phyloP scores from a whole-genome alignment of 2,113 vertebrate genomes.

The Embiotoca jacksoni region DNA sequence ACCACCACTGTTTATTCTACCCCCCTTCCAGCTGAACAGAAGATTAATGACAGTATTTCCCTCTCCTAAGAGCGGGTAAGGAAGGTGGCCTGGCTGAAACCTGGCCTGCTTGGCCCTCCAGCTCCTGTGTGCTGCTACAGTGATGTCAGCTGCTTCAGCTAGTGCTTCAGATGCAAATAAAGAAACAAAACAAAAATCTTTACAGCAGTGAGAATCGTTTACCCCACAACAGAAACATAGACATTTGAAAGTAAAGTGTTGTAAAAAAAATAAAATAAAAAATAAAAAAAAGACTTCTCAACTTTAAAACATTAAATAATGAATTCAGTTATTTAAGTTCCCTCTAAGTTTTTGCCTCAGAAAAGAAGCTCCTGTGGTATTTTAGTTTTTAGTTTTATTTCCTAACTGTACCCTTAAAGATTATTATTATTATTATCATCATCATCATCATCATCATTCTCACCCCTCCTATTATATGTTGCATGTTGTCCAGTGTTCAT shows the following conservation, averaged over 20 bases:
- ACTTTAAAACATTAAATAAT: background rate
- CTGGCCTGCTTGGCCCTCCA: constrained; percentile 69
- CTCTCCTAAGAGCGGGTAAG: constrained; percentile 84
- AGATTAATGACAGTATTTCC: constrained; percentile 84
- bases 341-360: background rate
- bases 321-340: background rate
- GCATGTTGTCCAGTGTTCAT: constrained; percentile 77
- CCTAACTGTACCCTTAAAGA: constrained; percentile 1
- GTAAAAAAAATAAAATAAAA: background rate
- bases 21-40: constrained; percentile 80
- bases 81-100: constrained; percentile 74
- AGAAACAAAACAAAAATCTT: constrained; percentile 33
- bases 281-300: background rate
- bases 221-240: background rate
- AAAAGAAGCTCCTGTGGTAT: constrained; percentile 1
- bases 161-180: constrained; percentile 62
- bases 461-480: constrained; percentile 61
- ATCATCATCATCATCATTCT: constrained; percentile 43
- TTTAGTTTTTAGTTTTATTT: constrained; percentile 19
- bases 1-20: constrained; percentile 76
- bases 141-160: constrained; percentile 79
- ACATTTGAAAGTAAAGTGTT: background rate
- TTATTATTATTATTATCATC: background rate
- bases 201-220: constrained; percentile 28
- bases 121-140: constrained; percentile 77